Conservation (phyloP, 2,797 vertebrate species). For the Aulostomus chinensis region DNA sequence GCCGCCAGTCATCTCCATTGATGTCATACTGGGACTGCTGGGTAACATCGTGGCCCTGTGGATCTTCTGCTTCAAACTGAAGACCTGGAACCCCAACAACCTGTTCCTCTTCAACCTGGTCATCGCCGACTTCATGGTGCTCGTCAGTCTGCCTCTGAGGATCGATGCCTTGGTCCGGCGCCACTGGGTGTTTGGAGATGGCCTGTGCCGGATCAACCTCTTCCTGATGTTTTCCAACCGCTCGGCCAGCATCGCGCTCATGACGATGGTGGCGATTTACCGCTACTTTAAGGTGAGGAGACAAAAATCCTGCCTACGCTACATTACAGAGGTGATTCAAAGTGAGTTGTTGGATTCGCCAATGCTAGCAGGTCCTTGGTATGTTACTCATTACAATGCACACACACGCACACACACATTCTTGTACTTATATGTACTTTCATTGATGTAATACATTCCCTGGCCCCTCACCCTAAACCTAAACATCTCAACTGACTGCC, state of each 20-base stretch:
- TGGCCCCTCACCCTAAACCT: too few relatives aligned
- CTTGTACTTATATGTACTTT: too few relatives aligned
- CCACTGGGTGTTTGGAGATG: slow-evolving; percentile 72
- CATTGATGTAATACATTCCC: too few relatives aligned
- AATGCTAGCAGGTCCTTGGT: too few relatives aligned
- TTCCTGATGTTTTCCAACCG: slow-evolving; percentile 79
- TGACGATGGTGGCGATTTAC: slow-evolving; percentile 73
- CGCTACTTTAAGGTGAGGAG: slow-evolving; percentile 77
- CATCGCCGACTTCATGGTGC: slow-evolving; percentile 75
- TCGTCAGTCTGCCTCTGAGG: slow-evolving; percentile 74
- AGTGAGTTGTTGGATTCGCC: too few relatives aligned
- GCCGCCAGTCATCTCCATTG: slow-evolving; percentile 67
- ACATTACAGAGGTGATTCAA: too few relatives aligned
- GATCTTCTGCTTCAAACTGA: slow-evolving; percentile 78
- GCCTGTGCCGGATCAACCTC: slow-evolving; percentile 69
- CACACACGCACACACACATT: too few relatives aligned
- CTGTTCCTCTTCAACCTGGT: slow-evolving; percentile 76
- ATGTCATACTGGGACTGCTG: slow-evolving; percentile 74
- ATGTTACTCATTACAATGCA: too few relatives aligned
- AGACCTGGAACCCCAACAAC: slow-evolving; percentile 72
- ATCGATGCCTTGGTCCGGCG: slow-evolving; percentile 66
- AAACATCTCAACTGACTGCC: too few relatives aligned
- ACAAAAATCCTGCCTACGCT: neutral
- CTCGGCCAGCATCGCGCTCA: slow-evolving; percentile 72
- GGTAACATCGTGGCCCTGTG: slow-evolving; percentile 72